These are phyloP conservation scores for Saccostrea glomerata DNA, from an alignment of 1,140 invertebrate species.

Conservation along the genomic window DNA sequence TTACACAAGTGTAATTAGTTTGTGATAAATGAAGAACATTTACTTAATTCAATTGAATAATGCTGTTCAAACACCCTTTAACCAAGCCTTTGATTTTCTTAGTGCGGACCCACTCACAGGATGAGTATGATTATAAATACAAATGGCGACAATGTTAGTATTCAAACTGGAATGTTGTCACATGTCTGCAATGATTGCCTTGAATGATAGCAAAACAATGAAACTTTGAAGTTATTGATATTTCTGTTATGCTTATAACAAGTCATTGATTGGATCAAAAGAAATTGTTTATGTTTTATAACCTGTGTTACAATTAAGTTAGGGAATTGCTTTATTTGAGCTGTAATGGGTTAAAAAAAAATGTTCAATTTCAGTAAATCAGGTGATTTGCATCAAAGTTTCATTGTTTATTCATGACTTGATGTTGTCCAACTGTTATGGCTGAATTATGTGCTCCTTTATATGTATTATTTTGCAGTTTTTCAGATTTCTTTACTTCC, in stretches of 20 bases:
- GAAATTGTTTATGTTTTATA: too few relatives aligned
- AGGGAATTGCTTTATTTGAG: too few relatives aligned
- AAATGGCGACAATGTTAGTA: conserved; percentile 70
- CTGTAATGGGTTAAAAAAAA: too few relatives aligned
- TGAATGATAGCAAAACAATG: neutral
- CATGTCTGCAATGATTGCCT: neutral
- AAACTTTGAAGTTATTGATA: neutral
- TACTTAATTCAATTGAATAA: too few relatives aligned
- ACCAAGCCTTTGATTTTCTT: neutral
- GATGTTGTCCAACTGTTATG: neutral
- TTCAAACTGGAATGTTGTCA: conserved; percentile 17
- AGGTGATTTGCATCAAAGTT: neutral
- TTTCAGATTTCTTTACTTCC: neutral
- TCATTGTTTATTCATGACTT: neutral
- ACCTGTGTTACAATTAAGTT: too few relatives aligned
- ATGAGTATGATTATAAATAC: conserved; percentile 72
- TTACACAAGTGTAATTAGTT: too few relatives aligned
- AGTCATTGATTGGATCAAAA: too few relatives aligned
- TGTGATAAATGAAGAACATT: too few relatives aligned
- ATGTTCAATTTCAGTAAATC: too few relatives aligned
- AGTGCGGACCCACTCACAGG: conserved; percentile 74
- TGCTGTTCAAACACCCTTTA: too few relatives aligned
- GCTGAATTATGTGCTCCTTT: neutral
- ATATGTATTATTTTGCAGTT: neutral
- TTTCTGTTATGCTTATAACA: too few relatives aligned